Base-by-base conservation (phyloP, 2,113 vertebrate species). In the Athene noctua region DNA sequence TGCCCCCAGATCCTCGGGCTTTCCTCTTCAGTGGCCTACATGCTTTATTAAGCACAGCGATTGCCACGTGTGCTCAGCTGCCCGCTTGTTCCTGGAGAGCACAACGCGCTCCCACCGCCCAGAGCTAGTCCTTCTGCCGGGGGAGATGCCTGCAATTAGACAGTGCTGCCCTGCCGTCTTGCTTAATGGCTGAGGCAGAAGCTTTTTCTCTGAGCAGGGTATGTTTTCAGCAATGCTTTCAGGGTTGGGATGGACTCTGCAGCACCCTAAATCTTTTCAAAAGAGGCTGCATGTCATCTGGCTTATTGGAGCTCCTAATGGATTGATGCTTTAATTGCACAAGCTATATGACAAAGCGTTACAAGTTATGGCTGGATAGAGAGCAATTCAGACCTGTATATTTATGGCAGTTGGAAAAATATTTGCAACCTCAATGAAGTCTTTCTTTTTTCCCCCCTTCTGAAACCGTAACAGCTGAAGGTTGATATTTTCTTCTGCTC, bases 301-400 rank as follows among this genome's bases (percentile, higher is more conserved):
- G 34, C 58, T 82, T 68, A n/a, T 22, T 62, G 88, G 83, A 89
- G 94, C 72, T 89, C 26, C 62, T 92, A 30, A 80, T 68, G 90
- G 92, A 80, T 70, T 15, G 49, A 26, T 42, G 66, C 90, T 63
- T 61, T 67, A 87, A 91, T 91, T 81, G 88, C 79, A 19, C 3
- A 6, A 38, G 87, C 57, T 26, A 1, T 13, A 5, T 34, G 91
- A 44, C 59, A 74, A 54, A 16, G 58, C 38, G 6, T 42, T 62
- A 11, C 73, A 5, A 27, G 59, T 68, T 23, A 62, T 8, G 81
- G 85, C 58, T 59, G 80, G 18, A 34, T 22, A 9, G 65, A 61
- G 71, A 66, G 73, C 86, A 21, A 0, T 63, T 78, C 23, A 2
- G 49, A 40, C 42, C 72, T 40, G 26, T 19, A 2, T 70, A 42